Percentiles rank a stretch among this genome's conserved stretches.
Evolutionary conservation across 23 tunicate genomes (phyloP).

Genomic region (Halocynthia aurantium): DNA sequence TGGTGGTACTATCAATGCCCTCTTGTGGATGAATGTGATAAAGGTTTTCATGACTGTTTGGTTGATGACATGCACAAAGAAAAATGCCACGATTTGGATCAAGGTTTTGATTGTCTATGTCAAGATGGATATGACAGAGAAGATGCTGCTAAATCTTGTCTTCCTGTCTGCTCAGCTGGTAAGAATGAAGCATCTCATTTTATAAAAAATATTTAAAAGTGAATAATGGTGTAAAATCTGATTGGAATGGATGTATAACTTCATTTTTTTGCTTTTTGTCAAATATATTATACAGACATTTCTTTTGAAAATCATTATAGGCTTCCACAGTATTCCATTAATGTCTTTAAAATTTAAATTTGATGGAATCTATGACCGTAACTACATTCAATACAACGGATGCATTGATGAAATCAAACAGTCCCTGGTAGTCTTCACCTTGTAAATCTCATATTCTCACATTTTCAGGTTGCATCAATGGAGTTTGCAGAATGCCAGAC

Average conservation of each 20-base stretch:
- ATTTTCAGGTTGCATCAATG: slow-evolving; percentile 57
- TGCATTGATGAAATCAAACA: too few species aligned
- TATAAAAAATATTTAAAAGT: too few species aligned
- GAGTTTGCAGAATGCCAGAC: slow-evolving; percentile 40
- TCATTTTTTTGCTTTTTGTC: neutral
- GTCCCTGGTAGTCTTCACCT: too few species aligned
- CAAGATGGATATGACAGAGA: slow-evolving; percentile 29
- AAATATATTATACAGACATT: too few species aligned
- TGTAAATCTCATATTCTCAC: neutral
- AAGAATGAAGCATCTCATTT: neutral
- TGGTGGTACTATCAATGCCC: slow-evolving; percentile 64
- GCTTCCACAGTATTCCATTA: too few species aligned
- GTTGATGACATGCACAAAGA: slow-evolving; percentile 4
- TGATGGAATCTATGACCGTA: too few species aligned
- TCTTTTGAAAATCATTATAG: too few species aligned
- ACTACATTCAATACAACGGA: too few species aligned
- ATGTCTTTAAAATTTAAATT: too few species aligned
- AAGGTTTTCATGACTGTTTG: slow-evolving; percentile 34
- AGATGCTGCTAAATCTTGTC: slow-evolving; percentile 10
- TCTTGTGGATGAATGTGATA: slow-evolving; percentile 47
- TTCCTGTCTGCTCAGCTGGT: slow-evolving; percentile 53
- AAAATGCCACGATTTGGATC: slow-evolving; percentile 32
- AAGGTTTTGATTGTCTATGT: slow-evolving; percentile 50
- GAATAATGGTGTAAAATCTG: too few species aligned
- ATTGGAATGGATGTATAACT: too few species aligned